Conservation (phyloP, 2,888 invertebrate genomes). For the Rhabditoides inermis region DNA sequence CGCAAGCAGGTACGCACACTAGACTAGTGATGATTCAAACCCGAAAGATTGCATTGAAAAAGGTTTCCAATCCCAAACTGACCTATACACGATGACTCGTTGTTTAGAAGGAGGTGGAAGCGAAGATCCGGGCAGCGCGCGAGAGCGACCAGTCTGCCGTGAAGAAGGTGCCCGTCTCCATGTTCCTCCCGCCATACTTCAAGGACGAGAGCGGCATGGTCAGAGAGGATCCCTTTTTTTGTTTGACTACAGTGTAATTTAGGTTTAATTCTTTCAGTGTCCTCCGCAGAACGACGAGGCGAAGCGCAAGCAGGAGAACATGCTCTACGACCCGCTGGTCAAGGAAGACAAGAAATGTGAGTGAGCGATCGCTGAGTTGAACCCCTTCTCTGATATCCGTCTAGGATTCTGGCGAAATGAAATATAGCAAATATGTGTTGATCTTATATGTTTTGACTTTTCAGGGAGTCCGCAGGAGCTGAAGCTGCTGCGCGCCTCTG, state of each 20-base stretch:
- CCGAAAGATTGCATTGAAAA: too few species aligned
- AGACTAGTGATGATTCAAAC: not conserved
- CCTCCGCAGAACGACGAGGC: conserved; percentile 34
- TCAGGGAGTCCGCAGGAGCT: conserved; percentile 19
- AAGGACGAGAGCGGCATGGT: conserved; percentile 43
- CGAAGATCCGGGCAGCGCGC: conserved; percentile 7
- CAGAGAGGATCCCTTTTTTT: not conserved
- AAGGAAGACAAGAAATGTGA: conserved; percentile 28
- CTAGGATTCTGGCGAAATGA: too few species aligned
- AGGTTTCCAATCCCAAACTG: too few species aligned
- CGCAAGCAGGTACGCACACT: conserved; percentile 18
- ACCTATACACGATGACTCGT: not conserved
- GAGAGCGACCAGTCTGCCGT: conserved; percentile 10
- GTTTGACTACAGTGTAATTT: not conserved
- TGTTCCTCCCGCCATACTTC: conserved; percentile 43
- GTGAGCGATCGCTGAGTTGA: not conserved
- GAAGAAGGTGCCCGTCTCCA: conserved; percentile 19
- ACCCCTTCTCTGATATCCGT: too few species aligned
- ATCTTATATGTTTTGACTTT: not conserved
- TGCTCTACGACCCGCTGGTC: conserved; percentile 28
- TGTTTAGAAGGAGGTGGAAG: conserved; percentile 8
- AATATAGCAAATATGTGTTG: too few species aligned
- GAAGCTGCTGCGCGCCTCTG: conserved; percentile 10
- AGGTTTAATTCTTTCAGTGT: conserved; percentile 17
- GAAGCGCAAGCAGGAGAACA: conserved; percentile 14